Percentiles rank a stretch among this genome's conserved stretches.
Evolutionary conservation across 2,797 vertebrate species (phyloP).

Genomic region (Thaleichthys pacificus): DNA sequence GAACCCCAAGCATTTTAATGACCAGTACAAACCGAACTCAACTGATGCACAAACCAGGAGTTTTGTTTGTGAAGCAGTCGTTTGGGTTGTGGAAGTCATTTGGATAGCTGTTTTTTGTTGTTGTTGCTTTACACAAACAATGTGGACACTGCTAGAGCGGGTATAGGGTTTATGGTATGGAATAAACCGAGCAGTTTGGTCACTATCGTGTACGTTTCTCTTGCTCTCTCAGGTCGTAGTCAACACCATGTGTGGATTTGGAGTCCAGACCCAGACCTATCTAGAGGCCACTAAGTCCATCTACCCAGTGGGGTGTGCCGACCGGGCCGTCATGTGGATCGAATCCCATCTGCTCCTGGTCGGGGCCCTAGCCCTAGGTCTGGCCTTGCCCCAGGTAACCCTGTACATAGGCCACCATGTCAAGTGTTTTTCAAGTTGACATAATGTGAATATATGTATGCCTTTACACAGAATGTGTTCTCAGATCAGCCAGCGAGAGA

Average conservation of each 20-base stretch:
- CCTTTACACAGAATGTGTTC: not conserved
- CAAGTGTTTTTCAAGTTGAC: not conserved
- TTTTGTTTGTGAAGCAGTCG: too few relatives aligned
- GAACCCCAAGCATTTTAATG: too few relatives aligned
- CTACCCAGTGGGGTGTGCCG: constrained; percentile 75
- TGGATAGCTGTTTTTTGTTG: too few relatives aligned
- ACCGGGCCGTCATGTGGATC: constrained; percentile 73
- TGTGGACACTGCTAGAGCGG: too few relatives aligned
- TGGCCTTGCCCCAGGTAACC: constrained; percentile 59
- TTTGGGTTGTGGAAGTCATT: too few relatives aligned
- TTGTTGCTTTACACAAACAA: too few relatives aligned
- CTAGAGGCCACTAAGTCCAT: constrained; percentile 69
- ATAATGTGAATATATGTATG: not conserved
- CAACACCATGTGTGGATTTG: constrained; percentile 80
- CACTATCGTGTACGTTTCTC: not conserved
- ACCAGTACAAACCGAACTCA: too few relatives aligned
- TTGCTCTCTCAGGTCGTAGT: constrained; percentile 65
- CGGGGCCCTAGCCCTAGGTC: constrained; percentile 70
- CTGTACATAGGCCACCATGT: constrained; percentile 12
- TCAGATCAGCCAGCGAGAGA: constrained; percentile 15
- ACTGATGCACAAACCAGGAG: too few relatives aligned
- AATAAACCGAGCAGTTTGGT: not conserved
- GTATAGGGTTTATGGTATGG: too few relatives aligned
- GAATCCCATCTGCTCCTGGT: constrained; percentile 79
- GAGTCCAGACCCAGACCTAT: constrained; percentile 67